Evolutionary conservation across 2,888 invertebrate species (phyloP).

Genomic region (Helicoverpa assulta): DNA sequence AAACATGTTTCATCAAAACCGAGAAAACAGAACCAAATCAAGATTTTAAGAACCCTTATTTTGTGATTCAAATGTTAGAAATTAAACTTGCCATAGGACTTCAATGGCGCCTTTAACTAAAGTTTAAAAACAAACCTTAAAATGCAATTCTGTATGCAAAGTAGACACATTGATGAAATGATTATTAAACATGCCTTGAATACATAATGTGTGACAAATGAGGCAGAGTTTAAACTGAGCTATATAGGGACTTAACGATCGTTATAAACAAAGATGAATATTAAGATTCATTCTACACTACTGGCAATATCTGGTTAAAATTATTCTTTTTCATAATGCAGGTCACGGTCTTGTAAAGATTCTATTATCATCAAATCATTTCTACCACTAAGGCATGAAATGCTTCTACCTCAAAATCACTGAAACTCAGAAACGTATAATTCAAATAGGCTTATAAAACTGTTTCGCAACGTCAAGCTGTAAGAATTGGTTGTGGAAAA

Average conservation of each 20-base stretch:
- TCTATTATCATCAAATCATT: background rate
- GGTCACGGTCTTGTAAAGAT: no score
- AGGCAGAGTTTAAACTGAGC: background rate
- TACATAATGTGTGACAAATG: slow-evolving; percentile 12
- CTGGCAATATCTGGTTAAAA: background rate
- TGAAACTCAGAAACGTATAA: no score
- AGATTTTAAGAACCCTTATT: no score
- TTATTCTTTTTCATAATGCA: background rate
- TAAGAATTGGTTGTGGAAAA: background rate
- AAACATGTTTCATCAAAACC: no score
- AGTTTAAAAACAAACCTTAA: background rate
- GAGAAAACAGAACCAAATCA: no score
- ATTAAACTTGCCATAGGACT: no score
- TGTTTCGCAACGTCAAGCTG: no score
- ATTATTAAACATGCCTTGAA: slow-evolving; percentile 6
- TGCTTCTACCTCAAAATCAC: no score
- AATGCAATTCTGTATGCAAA: background rate
- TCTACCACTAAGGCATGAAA: background rate
- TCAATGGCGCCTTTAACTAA: background rate
- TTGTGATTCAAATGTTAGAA: no score
- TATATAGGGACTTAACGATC: slow-evolving; percentile 7
- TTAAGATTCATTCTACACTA: background rate
- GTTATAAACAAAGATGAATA: background rate
- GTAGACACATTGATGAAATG: background rate
- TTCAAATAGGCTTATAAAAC: no score